Evolutionary conservation across 2,113 vertebrate species (phyloP).

Genomic region (Rhinichthys klamathensis): DNA sequence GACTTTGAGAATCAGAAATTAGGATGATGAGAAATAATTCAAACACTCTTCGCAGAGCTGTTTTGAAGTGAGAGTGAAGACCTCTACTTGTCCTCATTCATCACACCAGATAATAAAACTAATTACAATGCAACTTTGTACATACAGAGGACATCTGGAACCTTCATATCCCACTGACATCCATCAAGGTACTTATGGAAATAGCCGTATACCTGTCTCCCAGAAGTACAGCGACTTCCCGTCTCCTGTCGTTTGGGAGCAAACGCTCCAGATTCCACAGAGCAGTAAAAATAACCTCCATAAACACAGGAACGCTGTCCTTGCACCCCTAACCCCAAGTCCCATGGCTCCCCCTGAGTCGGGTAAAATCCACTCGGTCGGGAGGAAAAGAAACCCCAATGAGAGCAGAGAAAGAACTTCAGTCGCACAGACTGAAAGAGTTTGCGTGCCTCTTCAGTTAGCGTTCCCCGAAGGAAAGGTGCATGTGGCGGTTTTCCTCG

Average conservation of each 20-base stretch:
- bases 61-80: constrained; percentile 24
- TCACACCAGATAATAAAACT: not conserved
- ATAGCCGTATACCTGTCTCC: constrained; percentile 87
- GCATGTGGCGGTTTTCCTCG: constrained; percentile 48
- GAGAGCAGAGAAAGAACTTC: constrained; percentile 51
- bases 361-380: constrained; percentile 71
- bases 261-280: constrained; percentile 71
- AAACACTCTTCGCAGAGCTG: constrained; percentile 11
- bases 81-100: constrained; percentile 20
- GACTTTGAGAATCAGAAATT: constrained; percentile 29
- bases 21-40: constrained; percentile 40
- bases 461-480: constrained; percentile 59
- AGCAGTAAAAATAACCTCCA: constrained; percentile 78
- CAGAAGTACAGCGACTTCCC: constrained; percentile 89
- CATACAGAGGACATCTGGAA: not conserved
- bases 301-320: constrained; percentile 64
- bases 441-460: constrained; percentile 60
- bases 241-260: constrained; percentile 80
- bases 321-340: constrained; percentile 67
- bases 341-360: constrained; percentile 81
- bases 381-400: constrained; percentile 4
- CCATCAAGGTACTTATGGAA: constrained; percentile 52
- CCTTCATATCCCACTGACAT: constrained; percentile 39
- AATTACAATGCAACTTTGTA: constrained; percentile 2
- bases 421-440: constrained; percentile 25